Evolutionary conservation across 2,797 vertebrate genomes (phyloP).

Genomic region (Acanthiza pusilla): DNA sequence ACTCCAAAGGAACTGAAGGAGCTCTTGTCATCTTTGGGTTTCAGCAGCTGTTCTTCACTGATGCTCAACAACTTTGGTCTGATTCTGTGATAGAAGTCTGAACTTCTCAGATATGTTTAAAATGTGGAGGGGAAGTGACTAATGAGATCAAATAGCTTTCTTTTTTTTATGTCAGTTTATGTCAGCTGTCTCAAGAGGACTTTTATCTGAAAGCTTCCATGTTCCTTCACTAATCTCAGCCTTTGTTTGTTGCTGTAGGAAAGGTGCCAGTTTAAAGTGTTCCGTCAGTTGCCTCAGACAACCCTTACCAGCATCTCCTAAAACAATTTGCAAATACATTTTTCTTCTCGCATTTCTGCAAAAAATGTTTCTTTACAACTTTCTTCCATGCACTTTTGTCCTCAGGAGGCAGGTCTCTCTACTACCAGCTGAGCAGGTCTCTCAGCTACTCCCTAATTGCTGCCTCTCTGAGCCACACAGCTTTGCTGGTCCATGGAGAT

Average conservation of each 20-base stretch:
- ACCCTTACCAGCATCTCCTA: background rate
- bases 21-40: background rate
- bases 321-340: background rate
- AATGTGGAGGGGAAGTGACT: background rate
- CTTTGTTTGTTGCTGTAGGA: background rate
- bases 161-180: background rate
- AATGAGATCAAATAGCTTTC: background rate
- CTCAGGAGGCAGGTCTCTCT: background rate
- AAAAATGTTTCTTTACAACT: background rate
- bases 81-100: background rate
- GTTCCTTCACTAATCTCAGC: background rate
- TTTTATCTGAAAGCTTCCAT: background rate
- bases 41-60: background rate
- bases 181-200: background rate
- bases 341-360: background rate
- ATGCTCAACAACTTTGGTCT: background rate
- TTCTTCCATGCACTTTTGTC: background rate
- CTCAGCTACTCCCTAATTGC: background rate
- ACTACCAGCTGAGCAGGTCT: too few species aligned
- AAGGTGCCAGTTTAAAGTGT: background rate
- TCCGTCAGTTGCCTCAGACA: background rate
- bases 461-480: background rate
- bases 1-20: rapidly evolving
- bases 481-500: background rate
- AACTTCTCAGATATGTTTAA: background rate